Conservation (phyloP, 2,113 vertebrate genomes). For the Petroica traversi region DNA sequence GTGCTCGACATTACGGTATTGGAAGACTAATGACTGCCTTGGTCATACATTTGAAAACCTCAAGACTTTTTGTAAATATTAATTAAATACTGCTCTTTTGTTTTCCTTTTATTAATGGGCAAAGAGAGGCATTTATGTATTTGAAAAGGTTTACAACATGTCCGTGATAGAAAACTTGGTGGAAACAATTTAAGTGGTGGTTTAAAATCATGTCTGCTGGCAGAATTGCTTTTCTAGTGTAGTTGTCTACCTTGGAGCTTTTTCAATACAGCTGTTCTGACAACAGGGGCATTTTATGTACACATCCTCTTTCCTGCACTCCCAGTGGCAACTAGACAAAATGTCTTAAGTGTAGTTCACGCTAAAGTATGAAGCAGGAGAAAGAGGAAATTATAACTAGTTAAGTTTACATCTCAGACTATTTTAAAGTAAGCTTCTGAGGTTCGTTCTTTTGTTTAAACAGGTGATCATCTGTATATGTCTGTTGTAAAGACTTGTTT, state of each 20-base stretch:
- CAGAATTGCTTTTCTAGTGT: not conserved
- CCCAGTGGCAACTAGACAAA: not conserved
- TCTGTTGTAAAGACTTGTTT: not conserved
- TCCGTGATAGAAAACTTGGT: not conserved
- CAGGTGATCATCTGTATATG: not conserved
- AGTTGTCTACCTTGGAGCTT: not conserved
- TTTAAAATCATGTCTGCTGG: not conserved
- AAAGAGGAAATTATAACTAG: not conserved
- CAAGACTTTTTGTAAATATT: slow-evolving; percentile 3
- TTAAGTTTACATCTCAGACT: not conserved
- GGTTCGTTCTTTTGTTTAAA: not conserved
- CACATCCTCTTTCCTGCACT: not conserved
- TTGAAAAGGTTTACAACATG: not conserved
- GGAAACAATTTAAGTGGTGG: not conserved
- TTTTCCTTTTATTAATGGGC: not conserved
- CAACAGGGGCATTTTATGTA: not conserved
- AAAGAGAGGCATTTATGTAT: not conserved
- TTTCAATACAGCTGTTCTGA: not conserved
- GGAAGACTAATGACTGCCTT: not conserved
- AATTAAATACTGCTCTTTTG: slow-evolving; percentile 2
- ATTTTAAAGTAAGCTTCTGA: not conserved
- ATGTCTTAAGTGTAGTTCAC: not conserved
- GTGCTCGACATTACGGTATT: not conserved
- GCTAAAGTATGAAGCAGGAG: not conserved
- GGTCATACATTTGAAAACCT: not conserved